Evolutionary conservation across 1,140 invertebrate genomes (phyloP).

Genomic region (Diachasma alloeum): DNA sequence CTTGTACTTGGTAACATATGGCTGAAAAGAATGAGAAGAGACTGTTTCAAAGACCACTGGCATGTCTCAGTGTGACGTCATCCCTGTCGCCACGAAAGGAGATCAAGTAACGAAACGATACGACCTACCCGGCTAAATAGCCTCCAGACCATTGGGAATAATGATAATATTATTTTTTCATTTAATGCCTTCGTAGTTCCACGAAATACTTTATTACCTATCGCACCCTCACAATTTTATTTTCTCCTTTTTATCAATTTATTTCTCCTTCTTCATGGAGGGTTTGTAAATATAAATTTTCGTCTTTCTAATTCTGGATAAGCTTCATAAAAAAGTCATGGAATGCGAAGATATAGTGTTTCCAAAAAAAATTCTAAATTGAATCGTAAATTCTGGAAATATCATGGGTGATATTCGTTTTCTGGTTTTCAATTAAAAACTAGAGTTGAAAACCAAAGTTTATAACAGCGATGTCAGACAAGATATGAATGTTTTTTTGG

Average conservation of each 20-base stretch:
- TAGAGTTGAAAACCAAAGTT: too few relatives aligned
- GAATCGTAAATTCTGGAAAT: neutral
- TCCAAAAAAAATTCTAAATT: too few relatives aligned
- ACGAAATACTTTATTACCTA: neutral
- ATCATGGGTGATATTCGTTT: too few relatives aligned
- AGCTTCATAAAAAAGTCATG: too few relatives aligned
- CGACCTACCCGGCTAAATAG: neutral
- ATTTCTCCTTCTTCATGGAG: neutral
- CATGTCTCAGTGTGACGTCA: neutral
- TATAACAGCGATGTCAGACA: too few relatives aligned
- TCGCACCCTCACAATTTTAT: neutral
- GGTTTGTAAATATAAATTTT: too few relatives aligned
- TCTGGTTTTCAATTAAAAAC: too few relatives aligned
- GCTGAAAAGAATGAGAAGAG: neutral
- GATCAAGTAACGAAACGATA: neutral
- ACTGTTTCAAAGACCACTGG: neutral
- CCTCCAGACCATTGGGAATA: neutral
- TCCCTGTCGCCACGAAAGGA: neutral
- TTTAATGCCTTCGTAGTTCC: neutral
- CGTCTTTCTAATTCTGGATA: too few relatives aligned
- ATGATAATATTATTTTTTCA: neutral
- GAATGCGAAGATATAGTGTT: too few relatives aligned
- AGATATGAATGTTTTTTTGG: too few relatives aligned
- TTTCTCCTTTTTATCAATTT: too few relatives aligned
- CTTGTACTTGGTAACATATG: neutral